A percentile compares a stretch with the other conserved stretches of the same genome.
phyloP scores from a whole-genome alignment of 2,888 invertebrate species.

The Conistra vaccinii region DNA sequence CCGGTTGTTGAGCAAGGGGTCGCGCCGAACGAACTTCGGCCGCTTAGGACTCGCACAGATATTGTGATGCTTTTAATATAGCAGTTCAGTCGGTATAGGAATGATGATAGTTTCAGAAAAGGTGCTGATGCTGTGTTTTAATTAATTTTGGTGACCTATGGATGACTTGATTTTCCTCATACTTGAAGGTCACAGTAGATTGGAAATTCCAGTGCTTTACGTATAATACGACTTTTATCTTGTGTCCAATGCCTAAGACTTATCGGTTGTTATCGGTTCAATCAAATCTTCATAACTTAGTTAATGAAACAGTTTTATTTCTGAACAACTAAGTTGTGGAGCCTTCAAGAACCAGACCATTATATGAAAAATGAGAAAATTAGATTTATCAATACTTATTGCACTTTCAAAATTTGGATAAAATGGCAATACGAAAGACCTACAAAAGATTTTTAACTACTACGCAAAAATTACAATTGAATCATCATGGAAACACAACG shows the following conservation, averaged over 20 bases:
- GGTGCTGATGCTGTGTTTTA: not conserved
- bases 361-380: not conserved
- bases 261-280: not conserved
- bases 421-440: not conserved
- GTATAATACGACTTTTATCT: not conserved
- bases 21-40: slow-evolving; percentile 67
- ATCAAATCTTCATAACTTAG: not conserved
- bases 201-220: not conserved
- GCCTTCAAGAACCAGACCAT: not conserved
- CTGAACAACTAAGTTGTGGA: not conserved
- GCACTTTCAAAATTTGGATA: not conserved
- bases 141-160: not conserved
- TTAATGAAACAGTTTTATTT: not conserved
- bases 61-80: slow-evolving; percentile 27
- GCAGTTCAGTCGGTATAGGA: slow-evolving; percentile 4
- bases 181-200: not conserved
- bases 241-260: not conserved
- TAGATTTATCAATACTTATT: not conserved
- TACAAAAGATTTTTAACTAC: not conserved
- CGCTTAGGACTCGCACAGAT: slow-evolving; percentile 54
- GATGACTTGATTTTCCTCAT: not conserved
- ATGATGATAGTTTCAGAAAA: not conserved
- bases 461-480: not conserved
- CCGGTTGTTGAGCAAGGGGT: slow-evolving; percentile 85
- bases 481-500: not conserved